Evolutionary conservation across 1,140 invertebrate species (phyloP).

Genomic region (Battus philenor): DNA sequence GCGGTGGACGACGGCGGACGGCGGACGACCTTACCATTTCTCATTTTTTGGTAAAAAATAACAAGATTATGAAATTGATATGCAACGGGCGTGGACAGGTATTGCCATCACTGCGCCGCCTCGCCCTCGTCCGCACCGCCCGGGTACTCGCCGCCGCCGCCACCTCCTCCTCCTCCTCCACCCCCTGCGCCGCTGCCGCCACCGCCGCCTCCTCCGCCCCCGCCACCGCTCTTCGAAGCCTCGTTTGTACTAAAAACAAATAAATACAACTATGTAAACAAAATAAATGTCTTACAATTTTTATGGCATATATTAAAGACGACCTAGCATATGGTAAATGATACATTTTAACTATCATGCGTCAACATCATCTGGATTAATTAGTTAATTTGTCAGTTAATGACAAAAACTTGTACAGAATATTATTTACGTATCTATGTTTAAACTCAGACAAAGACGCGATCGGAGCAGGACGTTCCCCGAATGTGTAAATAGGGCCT

Average conservation of each 20-base stretch:
- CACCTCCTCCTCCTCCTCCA: constrained; percentile 22
- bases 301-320: no score
- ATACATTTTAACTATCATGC: no score
- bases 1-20: constrained; percentile 18
- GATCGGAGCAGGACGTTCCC: no score
- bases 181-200: constrained; percentile 17
- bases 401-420: no score
- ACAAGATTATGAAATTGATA: constrained; percentile 60
- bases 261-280: background rate
- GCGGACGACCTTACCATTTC: constrained; percentile 32
- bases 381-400: no score
- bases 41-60: constrained; percentile 62
- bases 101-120: constrained; percentile 43
- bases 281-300: no score
- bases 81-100: constrained; percentile 31
- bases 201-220: constrained; percentile 14
- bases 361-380: no score
- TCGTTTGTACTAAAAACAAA: constrained; percentile 29
- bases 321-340: no score
- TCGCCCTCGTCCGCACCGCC: constrained; percentile 32
- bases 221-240: constrained; percentile 31
- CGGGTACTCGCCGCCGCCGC: constrained; percentile 19
- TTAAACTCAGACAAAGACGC: no score
- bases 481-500: no score
- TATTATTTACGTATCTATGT: no score